Base-by-base conservation (phyloP, 2,888 invertebrate genomes). In the Imbricaverruca yamaguchii region DNA sequence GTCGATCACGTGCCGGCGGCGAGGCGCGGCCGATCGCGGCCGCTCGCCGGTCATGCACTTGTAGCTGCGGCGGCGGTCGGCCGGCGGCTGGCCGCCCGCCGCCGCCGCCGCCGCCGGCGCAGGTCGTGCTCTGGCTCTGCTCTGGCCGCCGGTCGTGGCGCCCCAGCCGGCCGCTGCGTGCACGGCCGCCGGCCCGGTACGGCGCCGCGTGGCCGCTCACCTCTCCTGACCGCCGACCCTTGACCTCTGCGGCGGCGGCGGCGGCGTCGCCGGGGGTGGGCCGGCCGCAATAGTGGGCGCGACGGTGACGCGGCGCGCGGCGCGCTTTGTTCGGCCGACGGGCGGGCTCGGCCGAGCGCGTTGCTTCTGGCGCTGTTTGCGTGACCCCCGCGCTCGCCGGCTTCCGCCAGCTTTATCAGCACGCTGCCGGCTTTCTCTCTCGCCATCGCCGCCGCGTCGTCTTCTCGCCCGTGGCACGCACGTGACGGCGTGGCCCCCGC, bases 401-500 rank as follows among this genome's bases (percentile, higher is more conserved):
- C 15, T 18, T 61, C 18, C 61, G 15, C 0, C 61, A 0, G 18
- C 61, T 15, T 61, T 61, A 61, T 61, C 61, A 0, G 61, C 61
- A 3, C 39, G 61, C 61, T 9, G 61, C 13, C 61, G 61, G 61
- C 61, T 13, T 61, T 18, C 61, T 61, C 61, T 55, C 77, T 80
- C 83, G 39, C 39, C 85, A 39, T 87, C 93, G 93, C 93, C 84
- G 97, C 96, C 81, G 98, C 98, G 88, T 94, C 97, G 85, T 98
- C 97, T 89, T 89, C 98, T 63, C 94, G 95, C 0, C 92, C 94
- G 85, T 93, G 93, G 85, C 92, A 94, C 21, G 93, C 94, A 87
- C 92, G 92, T 86, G 89, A 97, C 83, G 97, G 97, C 89, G 91
- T 97, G 84, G 97, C 97, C 0, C 97, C 97, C 89, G 97, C 97